Evolutionary conservation across 2,888 invertebrate species (phyloP).

Genomic region (Phyto melanocephala): DNA sequence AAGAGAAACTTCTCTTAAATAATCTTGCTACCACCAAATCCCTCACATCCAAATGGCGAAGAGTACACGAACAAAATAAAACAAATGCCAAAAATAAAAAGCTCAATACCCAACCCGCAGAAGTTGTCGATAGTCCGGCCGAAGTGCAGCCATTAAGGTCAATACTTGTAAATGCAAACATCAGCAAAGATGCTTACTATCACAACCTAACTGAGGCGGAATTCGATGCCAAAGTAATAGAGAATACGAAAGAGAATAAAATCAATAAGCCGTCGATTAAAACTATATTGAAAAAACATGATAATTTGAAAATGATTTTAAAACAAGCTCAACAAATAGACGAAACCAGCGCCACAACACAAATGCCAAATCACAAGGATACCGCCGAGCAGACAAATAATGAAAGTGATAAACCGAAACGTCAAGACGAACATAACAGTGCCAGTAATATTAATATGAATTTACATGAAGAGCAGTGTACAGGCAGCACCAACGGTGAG

Average conservation of each 20-base stretch:
- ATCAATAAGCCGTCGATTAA: slow-evolving; percentile 57
- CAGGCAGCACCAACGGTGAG: not conserved
- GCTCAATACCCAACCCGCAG: not conserved
- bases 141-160: slow-evolving; percentile 33
- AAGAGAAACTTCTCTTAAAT: slow-evolving; percentile 40
- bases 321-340: slow-evolving; percentile 41
- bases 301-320: slow-evolving; percentile 47
- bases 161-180: slow-evolving; percentile 35
- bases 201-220: slow-evolving; percentile 47
- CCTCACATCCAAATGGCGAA: slow-evolving; percentile 32
- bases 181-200: slow-evolving; percentile 53
- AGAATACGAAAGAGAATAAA: slow-evolving; percentile 51
- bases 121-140: not conserved
- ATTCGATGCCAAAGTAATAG: slow-evolving; percentile 51
- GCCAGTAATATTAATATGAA: not conserved
- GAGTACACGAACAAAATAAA: slow-evolving; percentile 14
- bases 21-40: slow-evolving; percentile 33
- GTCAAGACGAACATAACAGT: not conserved
- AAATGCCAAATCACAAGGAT: slow-evolving; percentile 14
- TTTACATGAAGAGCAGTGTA: not conserved
- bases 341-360: not conserved
- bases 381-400: not conserved
- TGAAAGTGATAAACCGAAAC: not conserved
- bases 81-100: not conserved
- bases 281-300: slow-evolving; percentile 54